These are phyloP conservation scores for Sterrhoptilus dennistouni DNA, from an alignment of 2,113 vertebrate species.

Conservation along the genomic window DNA sequence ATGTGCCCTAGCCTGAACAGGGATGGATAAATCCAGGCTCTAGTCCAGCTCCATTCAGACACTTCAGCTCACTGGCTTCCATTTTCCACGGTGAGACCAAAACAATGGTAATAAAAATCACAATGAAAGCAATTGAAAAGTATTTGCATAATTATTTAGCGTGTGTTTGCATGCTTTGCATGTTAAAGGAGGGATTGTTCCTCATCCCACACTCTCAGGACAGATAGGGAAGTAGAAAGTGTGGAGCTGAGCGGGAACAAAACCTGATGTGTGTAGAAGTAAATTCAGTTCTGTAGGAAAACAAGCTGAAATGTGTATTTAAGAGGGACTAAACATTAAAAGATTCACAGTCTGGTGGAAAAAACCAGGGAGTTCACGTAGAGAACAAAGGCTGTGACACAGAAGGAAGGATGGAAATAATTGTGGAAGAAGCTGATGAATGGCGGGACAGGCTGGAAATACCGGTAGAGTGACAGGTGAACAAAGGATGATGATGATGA, in stretches of 20 bases:
- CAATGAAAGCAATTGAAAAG: slow-evolving; percentile 16
- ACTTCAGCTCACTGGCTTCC: background rate
- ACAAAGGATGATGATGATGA: background rate
- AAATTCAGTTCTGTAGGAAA: background rate
- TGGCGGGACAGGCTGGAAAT: background rate
- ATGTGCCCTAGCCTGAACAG: background rate
- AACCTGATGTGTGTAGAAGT: background rate
- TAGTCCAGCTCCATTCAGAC: background rate
- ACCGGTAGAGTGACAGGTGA: background rate
- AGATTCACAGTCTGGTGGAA: background rate
- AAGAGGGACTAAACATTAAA: background rate
- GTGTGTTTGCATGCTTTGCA: background rate
- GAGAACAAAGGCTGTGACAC: background rate
- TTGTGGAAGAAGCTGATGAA: background rate
- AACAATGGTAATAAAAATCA: slow-evolving; percentile 27
- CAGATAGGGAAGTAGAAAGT: background rate
- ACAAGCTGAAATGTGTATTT: background rate
- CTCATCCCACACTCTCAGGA: background rate
- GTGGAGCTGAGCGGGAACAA: background rate
- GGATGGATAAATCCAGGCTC: background rate
- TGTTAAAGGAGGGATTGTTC: background rate
- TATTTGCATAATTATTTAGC: slow-evolving; percentile 13
- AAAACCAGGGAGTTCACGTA: background rate
- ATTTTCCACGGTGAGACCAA: background rate
- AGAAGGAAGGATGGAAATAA: background rate